phyloP scores from a whole-genome alignment of 2,797 vertebrate species.

The Cyprinella venusta region DNA sequence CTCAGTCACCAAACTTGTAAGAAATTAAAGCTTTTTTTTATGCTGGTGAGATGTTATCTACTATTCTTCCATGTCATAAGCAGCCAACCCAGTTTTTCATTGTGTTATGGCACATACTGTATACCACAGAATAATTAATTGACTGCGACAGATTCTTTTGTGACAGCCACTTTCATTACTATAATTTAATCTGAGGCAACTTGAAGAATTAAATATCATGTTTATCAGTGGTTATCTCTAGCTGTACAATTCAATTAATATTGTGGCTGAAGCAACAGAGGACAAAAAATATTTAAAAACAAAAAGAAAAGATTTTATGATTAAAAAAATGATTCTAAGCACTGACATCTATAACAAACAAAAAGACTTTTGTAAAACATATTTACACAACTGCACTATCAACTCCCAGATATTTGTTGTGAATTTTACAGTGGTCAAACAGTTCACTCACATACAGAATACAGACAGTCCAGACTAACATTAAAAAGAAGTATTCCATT shows the following conservation, averaged over 20 bases:
- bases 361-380: neutral
- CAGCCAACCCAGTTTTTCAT: neutral
- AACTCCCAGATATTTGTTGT: conserved; percentile 6
- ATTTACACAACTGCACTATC: conserved; percentile 27
- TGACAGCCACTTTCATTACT: conserved; percentile 28
- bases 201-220: conserved; percentile 4
- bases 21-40: neutral
- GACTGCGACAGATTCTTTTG: conserved; percentile 8
- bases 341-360: neutral
- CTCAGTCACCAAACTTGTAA: conserved; percentile 1
- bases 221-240: conserved; percentile 38
- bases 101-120: conserved; percentile 34
- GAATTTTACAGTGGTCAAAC: conserved; percentile 45
- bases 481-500: conserved; percentile 9
- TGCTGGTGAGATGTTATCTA: neutral
- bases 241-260: conserved; percentile 22
- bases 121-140: conserved; percentile 11
- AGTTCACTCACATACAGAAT: conserved; percentile 2
- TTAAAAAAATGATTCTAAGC: neutral
- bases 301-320: neutral
- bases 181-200: neutral
- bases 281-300: conserved; percentile 11
- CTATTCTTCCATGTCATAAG: conserved; percentile 3
- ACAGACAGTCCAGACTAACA: conserved; percentile 13
- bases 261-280: conserved; percentile 17